Conservation (phyloP, 2,113 vertebrate species). For the Hemiscyllium ocellatum region DNA sequence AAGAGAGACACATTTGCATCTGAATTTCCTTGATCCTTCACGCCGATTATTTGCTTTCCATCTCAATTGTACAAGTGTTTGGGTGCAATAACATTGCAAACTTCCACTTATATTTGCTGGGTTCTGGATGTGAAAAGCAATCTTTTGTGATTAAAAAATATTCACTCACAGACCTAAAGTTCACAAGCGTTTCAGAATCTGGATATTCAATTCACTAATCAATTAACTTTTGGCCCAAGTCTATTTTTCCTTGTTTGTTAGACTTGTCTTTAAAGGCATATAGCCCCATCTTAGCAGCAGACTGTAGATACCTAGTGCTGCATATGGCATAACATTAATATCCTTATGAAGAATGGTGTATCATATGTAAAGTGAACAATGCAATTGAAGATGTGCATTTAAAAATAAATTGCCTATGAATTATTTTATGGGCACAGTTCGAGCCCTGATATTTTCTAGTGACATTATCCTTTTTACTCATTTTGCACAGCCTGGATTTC, state of each 20-base stretch:
- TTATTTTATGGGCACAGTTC: not conserved
- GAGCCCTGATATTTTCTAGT: not conserved
- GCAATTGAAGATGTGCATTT: not conserved
- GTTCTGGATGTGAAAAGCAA: not conserved
- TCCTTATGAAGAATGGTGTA: not conserved
- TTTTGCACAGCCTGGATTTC: constrained; percentile 62
- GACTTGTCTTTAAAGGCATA: not conserved
- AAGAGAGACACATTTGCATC: not conserved
- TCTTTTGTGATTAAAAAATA: not conserved
- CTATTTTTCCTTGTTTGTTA: not conserved
- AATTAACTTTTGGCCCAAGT: not conserved
- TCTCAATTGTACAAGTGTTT: not conserved
- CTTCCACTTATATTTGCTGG: not conserved
- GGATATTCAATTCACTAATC: not conserved
- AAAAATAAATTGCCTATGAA: not conserved
- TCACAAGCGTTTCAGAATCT: not conserved
- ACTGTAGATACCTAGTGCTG: not conserved
- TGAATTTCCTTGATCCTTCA: not conserved
- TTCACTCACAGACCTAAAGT: not conserved
- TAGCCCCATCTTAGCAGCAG: not conserved
- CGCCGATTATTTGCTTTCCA: not conserved
- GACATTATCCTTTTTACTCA: not conserved
- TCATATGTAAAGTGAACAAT: not conserved
- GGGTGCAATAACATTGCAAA: not conserved
- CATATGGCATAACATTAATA: not conserved